Evolutionary conservation across 2,888 invertebrate species (phyloP).

Genomic region (Euplagia quadripunctaria): DNA sequence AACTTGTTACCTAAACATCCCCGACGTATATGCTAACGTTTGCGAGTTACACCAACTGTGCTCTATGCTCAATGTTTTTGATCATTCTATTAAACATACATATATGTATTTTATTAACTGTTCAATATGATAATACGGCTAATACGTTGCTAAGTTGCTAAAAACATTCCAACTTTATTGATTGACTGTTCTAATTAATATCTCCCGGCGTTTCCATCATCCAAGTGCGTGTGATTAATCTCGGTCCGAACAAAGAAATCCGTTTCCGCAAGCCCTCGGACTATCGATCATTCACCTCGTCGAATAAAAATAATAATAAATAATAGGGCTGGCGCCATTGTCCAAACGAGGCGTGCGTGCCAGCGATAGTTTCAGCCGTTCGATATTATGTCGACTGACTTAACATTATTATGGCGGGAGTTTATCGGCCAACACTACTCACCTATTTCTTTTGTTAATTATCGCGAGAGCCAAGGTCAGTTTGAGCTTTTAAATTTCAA

Average conservation of each 20-base stretch:
- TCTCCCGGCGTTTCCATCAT: slow-evolving; percentile 75
- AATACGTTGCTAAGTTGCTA: neutral
- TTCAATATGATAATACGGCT: neutral
- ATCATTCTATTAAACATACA: too few species aligned
- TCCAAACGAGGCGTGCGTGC: slow-evolving; percentile 79
- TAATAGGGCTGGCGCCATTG: slow-evolving; percentile 80
- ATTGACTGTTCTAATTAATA: slow-evolving; percentile 77
- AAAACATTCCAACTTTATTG: slow-evolving; percentile 43
- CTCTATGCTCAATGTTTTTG: neutral
- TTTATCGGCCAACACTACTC: slow-evolving; percentile 34
- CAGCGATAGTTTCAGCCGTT: slow-evolving; percentile 72
- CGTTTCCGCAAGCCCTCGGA: slow-evolving; percentile 76
- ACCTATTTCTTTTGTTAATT: slow-evolving; percentile 53
- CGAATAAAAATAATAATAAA: slow-evolving; percentile 86
- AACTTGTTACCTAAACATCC: too few species aligned
- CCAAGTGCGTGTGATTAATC: slow-evolving; percentile 81
- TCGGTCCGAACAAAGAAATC: slow-evolving; percentile 81
- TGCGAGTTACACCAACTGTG: neutral
- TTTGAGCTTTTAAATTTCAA: slow-evolving; percentile 24
- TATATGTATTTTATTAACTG: neutral
- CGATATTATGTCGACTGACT: slow-evolving; percentile 59
- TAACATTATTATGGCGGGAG: slow-evolving; percentile 52
- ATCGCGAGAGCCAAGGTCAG: slow-evolving; percentile 56
- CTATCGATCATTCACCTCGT: slow-evolving; percentile 84
- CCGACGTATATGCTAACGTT: too few species aligned